Evolutionary conservation across 1,140 invertebrate species (phyloP).

Genomic region (Drosophila kikkawai): DNA sequence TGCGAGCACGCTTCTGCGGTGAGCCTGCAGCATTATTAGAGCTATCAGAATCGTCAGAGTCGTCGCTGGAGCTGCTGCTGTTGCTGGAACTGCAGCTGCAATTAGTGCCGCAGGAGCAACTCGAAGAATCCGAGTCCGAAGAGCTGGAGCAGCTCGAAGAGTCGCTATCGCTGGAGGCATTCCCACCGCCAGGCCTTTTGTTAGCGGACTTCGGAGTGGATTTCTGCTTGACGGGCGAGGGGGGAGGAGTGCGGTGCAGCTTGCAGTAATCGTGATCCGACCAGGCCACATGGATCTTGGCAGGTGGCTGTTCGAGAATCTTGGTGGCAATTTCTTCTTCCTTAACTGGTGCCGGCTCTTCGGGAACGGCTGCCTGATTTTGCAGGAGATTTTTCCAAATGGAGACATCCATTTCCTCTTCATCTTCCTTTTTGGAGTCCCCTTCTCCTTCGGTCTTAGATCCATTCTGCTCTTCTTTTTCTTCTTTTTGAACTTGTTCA

Average conservation of each 20-base stretch:
- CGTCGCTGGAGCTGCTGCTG: conserved; percentile 89
- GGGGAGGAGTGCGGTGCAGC: conserved; percentile 66
- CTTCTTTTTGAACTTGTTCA: background rate
- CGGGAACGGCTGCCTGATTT: conserved; percentile 85
- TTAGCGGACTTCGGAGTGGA: conserved; percentile 15
- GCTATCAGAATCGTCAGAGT: conserved; percentile 83
- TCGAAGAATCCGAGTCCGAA: conserved; percentile 84
- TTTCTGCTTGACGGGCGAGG: conserved; percentile 39
- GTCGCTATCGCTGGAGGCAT: conserved; percentile 90
- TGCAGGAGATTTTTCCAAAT: conserved; percentile 92
- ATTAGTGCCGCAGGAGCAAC: conserved; percentile 90
- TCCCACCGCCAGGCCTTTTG: conserved; percentile 56
- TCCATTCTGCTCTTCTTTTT: background rate
- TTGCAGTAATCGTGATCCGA: conserved; percentile 90
- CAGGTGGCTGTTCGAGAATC: conserved; percentile 74
- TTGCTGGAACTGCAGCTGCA: conserved; percentile 90
- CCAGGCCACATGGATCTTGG: conserved; percentile 86
- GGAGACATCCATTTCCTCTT: conserved; percentile 85
- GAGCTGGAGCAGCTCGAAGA: conserved; percentile 88
- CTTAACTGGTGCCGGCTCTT: conserved; percentile 79
- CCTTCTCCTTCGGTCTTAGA: background rate
- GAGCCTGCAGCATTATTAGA: conserved; percentile 48
- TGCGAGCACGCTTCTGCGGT: conserved; percentile 39
- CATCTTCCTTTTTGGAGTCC: conserved; percentile 23
- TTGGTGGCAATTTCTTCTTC: conserved; percentile 29